These are phyloP conservation scores for Apotomis betuletana DNA, from an alignment of 2,888 invertebrate genomes.

Conservation along the genomic window DNA sequence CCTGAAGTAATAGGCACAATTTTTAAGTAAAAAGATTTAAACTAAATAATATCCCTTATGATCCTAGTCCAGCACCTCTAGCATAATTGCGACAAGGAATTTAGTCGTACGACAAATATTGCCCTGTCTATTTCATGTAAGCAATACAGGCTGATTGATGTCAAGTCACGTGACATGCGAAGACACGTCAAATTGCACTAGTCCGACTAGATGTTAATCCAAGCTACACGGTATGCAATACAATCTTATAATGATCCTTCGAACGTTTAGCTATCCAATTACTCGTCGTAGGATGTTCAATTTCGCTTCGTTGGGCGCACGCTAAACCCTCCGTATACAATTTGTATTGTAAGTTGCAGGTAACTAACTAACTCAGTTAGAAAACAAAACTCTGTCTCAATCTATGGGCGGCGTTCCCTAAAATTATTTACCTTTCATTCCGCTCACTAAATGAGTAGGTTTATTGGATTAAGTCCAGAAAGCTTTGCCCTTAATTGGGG, in stretches of 20 bases:
- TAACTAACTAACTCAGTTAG: slow-evolving; percentile 53
- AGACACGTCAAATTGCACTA: too few species aligned
- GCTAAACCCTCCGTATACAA: neutral
- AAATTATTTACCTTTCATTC: slow-evolving; percentile 82
- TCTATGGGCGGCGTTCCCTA: slow-evolving; percentile 61
- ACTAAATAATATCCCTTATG: too few species aligned
- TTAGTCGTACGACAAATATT: too few species aligned
- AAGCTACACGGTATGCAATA: too few species aligned
- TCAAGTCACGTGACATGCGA: too few species aligned
- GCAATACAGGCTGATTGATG: too few species aligned
- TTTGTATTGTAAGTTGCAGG: slow-evolving; percentile 28
- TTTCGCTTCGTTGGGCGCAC: neutral
- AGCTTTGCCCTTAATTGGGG: slow-evolving; percentile 82
- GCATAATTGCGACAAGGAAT: too few species aligned
- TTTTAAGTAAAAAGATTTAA: too few species aligned
- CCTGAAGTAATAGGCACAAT: too few species aligned
- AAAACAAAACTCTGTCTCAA: slow-evolving; percentile 62
- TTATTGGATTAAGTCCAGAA: slow-evolving; percentile 83
- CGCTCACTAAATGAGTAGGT: slow-evolving; percentile 81
- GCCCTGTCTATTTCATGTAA: too few species aligned
- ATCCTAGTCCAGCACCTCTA: too few species aligned
- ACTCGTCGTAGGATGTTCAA: neutral
- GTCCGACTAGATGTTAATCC: too few species aligned
- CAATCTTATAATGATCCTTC: neutral
- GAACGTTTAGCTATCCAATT: neutral